phyloP scores from a whole-genome alignment of 2,888 invertebrate species.

The Endomychus coccineus region DNA sequence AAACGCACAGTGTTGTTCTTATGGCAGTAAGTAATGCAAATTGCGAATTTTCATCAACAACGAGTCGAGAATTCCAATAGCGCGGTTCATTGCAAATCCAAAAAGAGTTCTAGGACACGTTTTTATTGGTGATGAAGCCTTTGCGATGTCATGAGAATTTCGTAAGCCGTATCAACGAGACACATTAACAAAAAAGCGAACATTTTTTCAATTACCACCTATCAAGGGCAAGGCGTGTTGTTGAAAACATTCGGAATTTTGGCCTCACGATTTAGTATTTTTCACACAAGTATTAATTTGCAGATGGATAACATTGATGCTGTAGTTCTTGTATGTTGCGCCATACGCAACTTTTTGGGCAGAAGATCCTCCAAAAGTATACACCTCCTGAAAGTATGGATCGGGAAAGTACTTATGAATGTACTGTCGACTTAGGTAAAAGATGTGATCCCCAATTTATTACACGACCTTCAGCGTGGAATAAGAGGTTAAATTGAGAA shows the following conservation, averaged over 20 bases:
- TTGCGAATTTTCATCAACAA: conserved; percentile 18
- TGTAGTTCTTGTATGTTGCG: conserved; percentile 7
- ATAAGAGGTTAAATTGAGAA: no score
- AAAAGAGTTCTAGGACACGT: conserved; percentile 10
- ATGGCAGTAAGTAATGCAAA: conserved; percentile 18
- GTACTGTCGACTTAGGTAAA: no score
- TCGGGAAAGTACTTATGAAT: no score
- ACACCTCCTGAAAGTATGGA: no score
- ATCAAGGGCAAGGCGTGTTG: conserved; percentile 22
- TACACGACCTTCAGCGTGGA: no score
- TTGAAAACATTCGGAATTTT: conserved; percentile 27
- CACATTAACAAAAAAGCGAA: conserved; percentile 9
- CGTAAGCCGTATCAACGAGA: conserved; percentile 14
- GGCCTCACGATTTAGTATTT: conserved; percentile 25
- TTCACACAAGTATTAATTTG: conserved; percentile 23
- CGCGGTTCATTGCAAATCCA: conserved; percentile 16
- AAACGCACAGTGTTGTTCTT: conserved; percentile 21
- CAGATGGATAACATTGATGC: conserved; percentile 4
- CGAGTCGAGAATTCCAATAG: conserved; percentile 17
- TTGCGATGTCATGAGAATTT: conserved; percentile 14
- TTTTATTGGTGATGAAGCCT: conserved; percentile 18
- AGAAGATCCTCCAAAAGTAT: no score
- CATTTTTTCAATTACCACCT: no score
- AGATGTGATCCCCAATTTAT: no score
- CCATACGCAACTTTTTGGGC: no score